Evolutionary conservation across 2,113 vertebrate species (phyloP), one percentile per base, ranked within the genome.

Genomic region (Passerina amoena): DNA sequence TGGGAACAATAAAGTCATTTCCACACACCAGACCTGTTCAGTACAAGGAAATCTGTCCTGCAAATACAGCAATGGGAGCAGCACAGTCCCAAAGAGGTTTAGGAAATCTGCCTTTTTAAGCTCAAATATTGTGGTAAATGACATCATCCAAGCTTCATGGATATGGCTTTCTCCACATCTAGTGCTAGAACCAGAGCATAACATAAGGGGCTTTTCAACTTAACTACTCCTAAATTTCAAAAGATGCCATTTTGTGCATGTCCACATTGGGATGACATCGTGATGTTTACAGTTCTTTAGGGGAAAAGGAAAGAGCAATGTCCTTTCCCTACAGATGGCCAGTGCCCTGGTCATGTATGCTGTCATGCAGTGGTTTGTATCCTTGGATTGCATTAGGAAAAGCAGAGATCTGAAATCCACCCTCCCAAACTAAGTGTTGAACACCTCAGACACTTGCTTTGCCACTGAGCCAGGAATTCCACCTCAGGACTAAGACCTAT

Each of bases 71-170:
- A 44, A 33, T 51, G 13, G 35, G 13, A 82, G 30, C 6, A 53
- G 25, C 9, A 28, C 0, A 0, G 14, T 66, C 17, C 14, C 57
- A 45, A 40, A 75, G 31, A n/a, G 2, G 4, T 47, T 84, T 73
- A 30, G 18, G n/a, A 92, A 92, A 87, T 18, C 23, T 73, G 31
- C 22, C 20, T 61, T 64, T 73, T 57, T 57, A 66, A 57, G 5
- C 5, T 57, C 18, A 78, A 56, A 14, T 60, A 51, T 61, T 59
- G 81, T 14, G 2, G n/a, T 17, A 53, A 73, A 66, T 35, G 0
- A 23, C 10, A 48, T 65, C 12, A 23, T 42, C 16, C 33, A 69
- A 73, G 5, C 5, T 86, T 60, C 4, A 6, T 40, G 15, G 4
- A 38, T 45, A 69, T 84, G 22, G 4, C 21, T 79, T 76, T 61